Evolutionary conservation across 2,113 vertebrate genomes (phyloP).

Genomic region (Ovis aries): ARS-UI_Ramb_v3.0 NC_056059.1:23292001-23292500

Average conservation of each 20-base stretch:
- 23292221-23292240: not conserved
- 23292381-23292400: not conserved
- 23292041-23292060: not conserved
- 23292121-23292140: not conserved
- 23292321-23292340: not conserved
- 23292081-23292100: not conserved
- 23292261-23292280: not conserved
- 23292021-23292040: not conserved
- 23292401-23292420: not conserved
- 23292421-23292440: rapidly evolving
- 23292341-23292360: not conserved
- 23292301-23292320: not conserved
- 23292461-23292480: not conserved
- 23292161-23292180: not conserved
- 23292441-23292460: not conserved
- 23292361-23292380: not conserved
- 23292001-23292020: not conserved
- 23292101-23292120: not conserved
- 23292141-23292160: not conserved
- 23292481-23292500: not conserved
- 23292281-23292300: not conserved
- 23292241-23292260: not conserved
- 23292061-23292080: not conserved
- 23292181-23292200: not conserved
- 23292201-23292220: not conserved